Evolutionary conservation across 2,888 invertebrate genomes (phyloP), one percentile per base, ranked within the genome.

Genomic region (Andrena bucephala): DNA sequence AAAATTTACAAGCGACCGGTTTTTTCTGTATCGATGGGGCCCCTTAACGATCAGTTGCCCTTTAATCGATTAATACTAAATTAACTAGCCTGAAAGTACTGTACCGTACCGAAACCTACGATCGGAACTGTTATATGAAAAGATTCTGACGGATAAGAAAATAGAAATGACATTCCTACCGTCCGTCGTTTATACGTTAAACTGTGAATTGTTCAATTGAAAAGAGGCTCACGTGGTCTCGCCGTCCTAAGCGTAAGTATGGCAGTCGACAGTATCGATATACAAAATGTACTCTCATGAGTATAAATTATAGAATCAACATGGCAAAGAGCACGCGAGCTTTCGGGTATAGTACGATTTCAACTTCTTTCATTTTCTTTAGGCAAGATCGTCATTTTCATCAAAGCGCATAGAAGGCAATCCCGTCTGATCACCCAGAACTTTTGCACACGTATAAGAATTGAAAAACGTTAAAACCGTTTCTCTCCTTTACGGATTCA

Each of bases 201-300:
- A 84, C 80, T 33, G 36, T 77, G 74, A 85, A 72, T 73, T 66
- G 71, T 75, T 85, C 54, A 66, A 73, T 70, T 73, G 10, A 36
- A 36, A 62, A 87, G 77, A 62, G 60, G 65, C 78, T 84, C 78
- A 84, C 85, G 79, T 81, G 69, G 69, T 70, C 75, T 29, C 33
- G 69, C 84, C 65, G 63, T 76, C 50, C 54, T 74, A 84, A 87
- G 86, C 81, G 77, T 89, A 89, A 76, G 76, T 87, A 87, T 88
- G 89, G 87, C 89, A 87, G 85, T 88, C 77, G 54, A 66, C 71
- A 83, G 77, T 77, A 79, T 70, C 82, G 73, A 36, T 78, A 78
- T 68, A 77, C 67, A 79, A 77, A 76, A 71, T 72, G 71, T 76
- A 81, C 75, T 77, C 74, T 79, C 54, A 74, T 10, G 71, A 80